These are phyloP conservation scores for Phymatocera aterrima DNA, from an alignment of 2,888 invertebrate genomes.

Conservation along the genomic window DNA sequence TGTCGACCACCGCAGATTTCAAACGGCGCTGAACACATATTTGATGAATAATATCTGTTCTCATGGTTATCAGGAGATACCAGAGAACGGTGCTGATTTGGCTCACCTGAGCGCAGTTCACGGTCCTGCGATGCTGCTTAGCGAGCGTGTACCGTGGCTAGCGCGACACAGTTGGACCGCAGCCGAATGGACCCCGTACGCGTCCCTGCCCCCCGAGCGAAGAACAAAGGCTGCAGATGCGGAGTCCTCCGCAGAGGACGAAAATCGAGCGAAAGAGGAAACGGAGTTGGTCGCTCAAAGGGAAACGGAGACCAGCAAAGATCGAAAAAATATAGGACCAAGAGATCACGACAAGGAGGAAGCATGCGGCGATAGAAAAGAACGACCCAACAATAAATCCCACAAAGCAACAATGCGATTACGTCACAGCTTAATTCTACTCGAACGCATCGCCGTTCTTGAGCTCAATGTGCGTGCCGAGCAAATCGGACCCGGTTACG, in stretches of 20 bases:
- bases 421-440: slow-evolving; percentile 80
- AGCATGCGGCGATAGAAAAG: slow-evolving; percentile 31
- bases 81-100: slow-evolving; percentile 92
- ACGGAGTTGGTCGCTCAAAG: neutral
- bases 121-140: slow-evolving; percentile 75
- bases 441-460: slow-evolving; percentile 78
- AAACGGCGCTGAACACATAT: neutral
- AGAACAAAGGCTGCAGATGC: slow-evolving; percentile 49
- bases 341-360: slow-evolving; percentile 16
- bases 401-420: slow-evolving; percentile 82
- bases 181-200: slow-evolving; percentile 76
- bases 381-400: slow-evolving; percentile 58
- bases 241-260: slow-evolving; percentile 3
- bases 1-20: neutral
- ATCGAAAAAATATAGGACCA: neutral
- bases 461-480: slow-evolving; percentile 80
- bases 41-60: too few species aligned
- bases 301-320: slow-evolving; percentile 24
- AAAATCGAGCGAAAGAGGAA: neutral
- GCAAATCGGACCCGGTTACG: slow-evolving; percentile 86
- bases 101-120: slow-evolving; percentile 89
- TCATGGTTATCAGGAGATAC: slow-evolving; percentile 82
- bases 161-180: slow-evolving; percentile 74
- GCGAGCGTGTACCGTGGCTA: slow-evolving; percentile 55
- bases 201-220: slow-evolving; percentile 50